Conservation (phyloP, 2,113 vertebrate genomes). For the Caranx melampygus region DNA sequence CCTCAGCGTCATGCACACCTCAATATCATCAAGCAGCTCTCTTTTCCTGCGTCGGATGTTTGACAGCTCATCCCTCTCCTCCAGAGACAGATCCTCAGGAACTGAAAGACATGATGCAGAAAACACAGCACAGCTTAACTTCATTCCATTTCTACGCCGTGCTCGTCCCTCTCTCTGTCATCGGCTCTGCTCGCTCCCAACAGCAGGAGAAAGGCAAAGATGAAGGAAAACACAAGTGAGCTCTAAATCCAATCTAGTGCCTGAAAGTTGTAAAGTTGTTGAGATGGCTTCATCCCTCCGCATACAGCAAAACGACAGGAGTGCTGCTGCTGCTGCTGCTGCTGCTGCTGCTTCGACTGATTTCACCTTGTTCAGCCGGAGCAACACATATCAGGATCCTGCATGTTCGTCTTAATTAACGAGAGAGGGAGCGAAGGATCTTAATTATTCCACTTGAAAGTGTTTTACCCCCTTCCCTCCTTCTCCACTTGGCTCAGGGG, state of each 20-base stretch:
- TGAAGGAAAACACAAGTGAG: neutral
- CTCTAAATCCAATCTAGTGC: conserved; percentile 2
- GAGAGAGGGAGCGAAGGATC: conserved; percentile 39
- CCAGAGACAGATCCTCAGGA: conserved; percentile 94
- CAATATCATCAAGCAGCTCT: conserved; percentile 97
- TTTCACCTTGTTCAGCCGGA: conserved; percentile 28
- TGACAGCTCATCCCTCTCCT: conserved; percentile 93
- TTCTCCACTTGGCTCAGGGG: conserved; percentile 48
- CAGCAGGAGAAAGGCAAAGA: neutral
- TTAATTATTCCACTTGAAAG: conserved; percentile 77
- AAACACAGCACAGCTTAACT: conserved; percentile 41
- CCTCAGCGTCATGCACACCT: conserved; percentile 78
- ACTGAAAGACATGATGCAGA: conserved; percentile 81
- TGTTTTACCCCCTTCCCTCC: conserved; percentile 47
- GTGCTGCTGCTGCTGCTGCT: too few relatives aligned
- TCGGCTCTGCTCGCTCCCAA: neutral
- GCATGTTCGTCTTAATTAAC: conserved; percentile 70
- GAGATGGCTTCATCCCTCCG: conserved; percentile 5
- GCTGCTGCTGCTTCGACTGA: conserved; percentile 22
- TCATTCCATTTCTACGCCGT: conserved; percentile 1
- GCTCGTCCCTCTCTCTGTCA: neutral
- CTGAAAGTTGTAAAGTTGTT: neutral
- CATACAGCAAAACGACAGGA: neutral
- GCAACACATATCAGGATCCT: conserved; percentile 44
- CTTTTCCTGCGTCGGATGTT: conserved; percentile 96